These are phyloP conservation scores for Pterostichus madidus DNA, from an alignment of 2,888 invertebrate genomes.

Conservation along the genomic window DNA sequence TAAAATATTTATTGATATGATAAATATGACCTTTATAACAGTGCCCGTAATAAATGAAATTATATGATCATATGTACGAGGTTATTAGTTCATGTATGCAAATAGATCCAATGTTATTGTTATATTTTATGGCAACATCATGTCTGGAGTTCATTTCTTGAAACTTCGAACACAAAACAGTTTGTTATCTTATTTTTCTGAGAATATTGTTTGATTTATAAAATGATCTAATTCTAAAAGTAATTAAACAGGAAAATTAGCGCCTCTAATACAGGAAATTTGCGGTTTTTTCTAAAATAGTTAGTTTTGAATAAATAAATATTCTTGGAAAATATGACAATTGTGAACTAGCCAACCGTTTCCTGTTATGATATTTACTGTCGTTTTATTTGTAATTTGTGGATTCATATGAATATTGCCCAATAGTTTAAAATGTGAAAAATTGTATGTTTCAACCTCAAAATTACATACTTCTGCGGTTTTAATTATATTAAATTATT, in stretches of 20 bases:
- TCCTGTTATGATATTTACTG: slow-evolving; percentile 2
- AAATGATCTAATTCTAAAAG: slow-evolving; percentile 33
- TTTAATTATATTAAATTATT: neutral
- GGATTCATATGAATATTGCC: neutral
- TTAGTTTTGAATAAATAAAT: slow-evolving; percentile 12
- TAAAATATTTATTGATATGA: neutral
- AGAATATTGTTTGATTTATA: slow-evolving; percentile 4
- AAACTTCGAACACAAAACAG: slow-evolving; percentile 8
- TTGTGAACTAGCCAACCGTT: neutral
- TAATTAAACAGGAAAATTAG: neutral
- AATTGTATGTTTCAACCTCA: neutral
- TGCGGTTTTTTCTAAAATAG: slow-evolving; percentile 20
- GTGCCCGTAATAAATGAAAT: neutral
- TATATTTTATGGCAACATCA: slow-evolving; percentile 18
- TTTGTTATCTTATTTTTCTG: neutral
- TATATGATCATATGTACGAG: neutral
- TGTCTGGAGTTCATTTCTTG: slow-evolving; percentile 17
- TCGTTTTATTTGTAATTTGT: slow-evolving; percentile 9
- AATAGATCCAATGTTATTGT: slow-evolving; percentile 2
- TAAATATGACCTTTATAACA: neutral
- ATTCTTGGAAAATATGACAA: slow-evolving; percentile 7
- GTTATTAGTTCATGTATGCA: neutral
- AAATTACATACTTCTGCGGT: slow-evolving; percentile 5
- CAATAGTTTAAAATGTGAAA: neutral
- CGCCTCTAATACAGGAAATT: slow-evolving; percentile 25